These are phyloP conservation scores for Subacronicta megacephala DNA, from an alignment of 2,888 invertebrate genomes.

Conservation along the genomic window DNA sequence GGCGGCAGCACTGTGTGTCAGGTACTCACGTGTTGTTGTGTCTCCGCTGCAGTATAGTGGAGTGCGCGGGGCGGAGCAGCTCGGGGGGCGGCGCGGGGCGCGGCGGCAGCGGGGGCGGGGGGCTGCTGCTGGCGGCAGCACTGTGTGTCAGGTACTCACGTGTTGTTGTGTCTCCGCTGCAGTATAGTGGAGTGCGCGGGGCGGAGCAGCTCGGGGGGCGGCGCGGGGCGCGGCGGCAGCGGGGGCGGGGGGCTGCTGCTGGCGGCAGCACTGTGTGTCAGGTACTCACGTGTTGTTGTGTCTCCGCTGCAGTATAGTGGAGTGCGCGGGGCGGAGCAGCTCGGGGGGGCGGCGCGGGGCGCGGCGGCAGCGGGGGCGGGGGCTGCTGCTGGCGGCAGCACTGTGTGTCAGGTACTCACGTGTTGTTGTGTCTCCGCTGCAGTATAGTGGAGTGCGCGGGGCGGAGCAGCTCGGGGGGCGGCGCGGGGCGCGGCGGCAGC, in stretches of 20 bases:
- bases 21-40: constrained; percentile 66
- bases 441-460: constrained; percentile 86
- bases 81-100: constrained; percentile 82
- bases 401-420: constrained; percentile 51
- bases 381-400: constrained; percentile 23
- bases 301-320: constrained; percentile 80
- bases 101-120: constrained; percentile 80
- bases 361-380: constrained; percentile 79
- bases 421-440: constrained; percentile 73
- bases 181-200: constrained; percentile 86
- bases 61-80: constrained; percentile 85
- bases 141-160: constrained; percentile 60
- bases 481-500: constrained; percentile 81
- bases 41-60: constrained; percentile 80
- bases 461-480: constrained; percentile 83
- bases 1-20: too few species aligned
- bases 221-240: constrained; percentile 80
- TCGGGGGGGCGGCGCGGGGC: constrained; percentile 82
- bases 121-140: constrained; percentile 80
- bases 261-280: too few species aligned
- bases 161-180: constrained; percentile 75
- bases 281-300: constrained; percentile 67
- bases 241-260: constrained; percentile 65
- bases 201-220: constrained; percentile 83
- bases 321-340: constrained; percentile 85